Percentiles rank a stretch among this genome's conserved stretches.
These are phyloP conservation scores for Gopherus flavomarginatus DNA, from an alignment of 2,113 vertebrate genomes.

Conservation along the genomic window DNA sequence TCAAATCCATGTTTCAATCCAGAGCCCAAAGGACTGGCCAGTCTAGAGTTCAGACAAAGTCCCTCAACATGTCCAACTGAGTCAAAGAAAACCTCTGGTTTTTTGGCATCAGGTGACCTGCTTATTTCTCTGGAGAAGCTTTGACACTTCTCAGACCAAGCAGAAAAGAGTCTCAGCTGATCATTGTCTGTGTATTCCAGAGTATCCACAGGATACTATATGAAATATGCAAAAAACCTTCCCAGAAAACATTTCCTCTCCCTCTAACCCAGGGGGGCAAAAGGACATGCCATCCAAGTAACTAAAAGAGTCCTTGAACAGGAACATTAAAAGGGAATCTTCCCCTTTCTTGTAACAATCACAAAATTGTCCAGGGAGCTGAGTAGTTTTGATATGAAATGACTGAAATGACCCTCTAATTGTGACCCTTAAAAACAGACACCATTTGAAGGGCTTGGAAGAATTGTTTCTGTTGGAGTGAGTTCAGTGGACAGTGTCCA, in stretches of 20 bases:
- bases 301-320: not conserved
- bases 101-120: not conserved
- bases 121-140: slow-evolving; percentile 5
- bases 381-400: slow-evolving; percentile 7
- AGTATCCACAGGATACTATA: not conserved
- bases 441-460: not conserved
- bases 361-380: not conserved
- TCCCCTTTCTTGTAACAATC: not conserved
- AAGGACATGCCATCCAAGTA: not conserved
- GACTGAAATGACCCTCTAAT: not conserved
- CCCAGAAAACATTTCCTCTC: not conserved
- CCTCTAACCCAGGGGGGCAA: not conserved
- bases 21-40: not conserved
- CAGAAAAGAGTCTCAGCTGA: not conserved
- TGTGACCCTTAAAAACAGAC: not conserved
- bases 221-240: not conserved
- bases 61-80: not conserved
- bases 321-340: not conserved
- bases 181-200: not conserved
- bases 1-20: slow-evolving; percentile 53
- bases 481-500: not conserved
- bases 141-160: slow-evolving; percentile 23
- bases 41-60: slow-evolving; percentile 46
- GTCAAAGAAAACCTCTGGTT: not conserved
- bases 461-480: not conserved